Conservation (phyloP, 2,888 invertebrate genomes). For the Balanococcus diminutus region DNA sequence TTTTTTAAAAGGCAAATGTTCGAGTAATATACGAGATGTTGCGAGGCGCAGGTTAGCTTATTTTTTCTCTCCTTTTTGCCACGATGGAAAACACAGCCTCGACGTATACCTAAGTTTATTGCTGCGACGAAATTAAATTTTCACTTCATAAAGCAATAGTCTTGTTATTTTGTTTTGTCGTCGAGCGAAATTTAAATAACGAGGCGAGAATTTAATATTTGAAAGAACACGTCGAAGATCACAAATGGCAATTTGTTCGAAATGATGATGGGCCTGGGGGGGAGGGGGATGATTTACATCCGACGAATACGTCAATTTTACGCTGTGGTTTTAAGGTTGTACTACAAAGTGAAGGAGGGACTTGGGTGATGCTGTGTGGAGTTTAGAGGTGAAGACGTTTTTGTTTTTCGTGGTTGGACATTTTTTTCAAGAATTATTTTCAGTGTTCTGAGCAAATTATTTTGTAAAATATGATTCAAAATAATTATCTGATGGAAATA, state of each 20-base stretch:
- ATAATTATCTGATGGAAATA: too few species aligned
- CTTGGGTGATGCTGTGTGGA: too few species aligned
- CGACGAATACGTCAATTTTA: not conserved
- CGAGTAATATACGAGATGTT: conserved; percentile 35
- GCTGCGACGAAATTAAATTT: not conserved
- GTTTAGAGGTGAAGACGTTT: too few species aligned
- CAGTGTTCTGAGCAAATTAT: too few species aligned
- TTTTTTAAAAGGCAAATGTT: conserved; percentile 50
- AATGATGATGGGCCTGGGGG: too few species aligned
- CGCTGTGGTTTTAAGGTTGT: not conserved
- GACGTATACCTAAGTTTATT: not conserved
- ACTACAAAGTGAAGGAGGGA: not conserved
- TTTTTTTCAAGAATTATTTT: too few species aligned
- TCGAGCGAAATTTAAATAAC: not conserved
- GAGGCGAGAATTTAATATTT: not conserved
- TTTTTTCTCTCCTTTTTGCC: not conserved
- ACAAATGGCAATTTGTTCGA: not conserved
- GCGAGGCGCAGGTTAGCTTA: not conserved
- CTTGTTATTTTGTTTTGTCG: not conserved
- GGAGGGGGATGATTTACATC: not conserved
- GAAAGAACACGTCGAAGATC: not conserved
- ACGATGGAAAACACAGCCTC: not conserved
- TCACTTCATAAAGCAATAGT: not conserved
- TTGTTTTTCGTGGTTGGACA: too few species aligned
- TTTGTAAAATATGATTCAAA: too few species aligned